Percentiles rank a stretch among this genome's conserved stretches.
Conservation (phyloP, 2,113 vertebrate genomes). For the Hippocampus abdominalis region DNA sequence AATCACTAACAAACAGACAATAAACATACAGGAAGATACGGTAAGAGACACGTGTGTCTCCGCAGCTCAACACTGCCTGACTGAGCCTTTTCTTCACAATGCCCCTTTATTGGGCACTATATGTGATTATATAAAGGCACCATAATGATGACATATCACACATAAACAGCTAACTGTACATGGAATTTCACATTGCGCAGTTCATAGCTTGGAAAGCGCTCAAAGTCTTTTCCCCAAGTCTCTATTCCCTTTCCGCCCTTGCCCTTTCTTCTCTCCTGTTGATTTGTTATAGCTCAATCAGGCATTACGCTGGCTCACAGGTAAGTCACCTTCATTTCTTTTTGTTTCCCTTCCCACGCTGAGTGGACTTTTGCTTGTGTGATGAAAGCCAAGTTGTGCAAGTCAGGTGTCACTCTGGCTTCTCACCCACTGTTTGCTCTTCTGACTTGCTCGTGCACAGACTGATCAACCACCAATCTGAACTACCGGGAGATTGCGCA, state of each 20-base stretch:
- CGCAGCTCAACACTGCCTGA: too few relatives aligned
- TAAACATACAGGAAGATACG: too few relatives aligned
- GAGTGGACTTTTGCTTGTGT: constrained; percentile 19
- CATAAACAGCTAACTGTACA: neutral
- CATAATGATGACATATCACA: too few relatives aligned
- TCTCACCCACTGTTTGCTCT: constrained; percentile 44
- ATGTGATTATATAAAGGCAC: too few relatives aligned
- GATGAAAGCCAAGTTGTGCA: constrained; percentile 47
- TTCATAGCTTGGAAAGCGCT: constrained; percentile 35
- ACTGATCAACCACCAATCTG: constrained; percentile 50
- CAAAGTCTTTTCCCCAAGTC: constrained; percentile 32
- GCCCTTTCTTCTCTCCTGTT: constrained; percentile 26
- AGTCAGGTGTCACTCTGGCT: constrained; percentile 27
- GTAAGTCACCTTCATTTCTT: constrained; percentile 48
- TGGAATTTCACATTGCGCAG: constrained; percentile 18
- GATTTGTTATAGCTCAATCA: constrained; percentile 53
- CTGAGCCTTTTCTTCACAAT: too few relatives aligned
- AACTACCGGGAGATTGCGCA: constrained; percentile 45
- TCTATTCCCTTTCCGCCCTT: constrained; percentile 12
- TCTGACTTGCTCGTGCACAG: constrained; percentile 45
- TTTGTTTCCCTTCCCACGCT: constrained; percentile 24
- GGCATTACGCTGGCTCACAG: constrained; percentile 33
- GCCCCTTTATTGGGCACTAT: too few relatives aligned
- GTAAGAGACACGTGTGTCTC: too few relatives aligned
- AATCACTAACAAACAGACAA: too few relatives aligned